These are phyloP conservation scores for Eubasilissa regina DNA, from an alignment of 1,140 invertebrate genomes.

Conservation along the genomic window DNA sequence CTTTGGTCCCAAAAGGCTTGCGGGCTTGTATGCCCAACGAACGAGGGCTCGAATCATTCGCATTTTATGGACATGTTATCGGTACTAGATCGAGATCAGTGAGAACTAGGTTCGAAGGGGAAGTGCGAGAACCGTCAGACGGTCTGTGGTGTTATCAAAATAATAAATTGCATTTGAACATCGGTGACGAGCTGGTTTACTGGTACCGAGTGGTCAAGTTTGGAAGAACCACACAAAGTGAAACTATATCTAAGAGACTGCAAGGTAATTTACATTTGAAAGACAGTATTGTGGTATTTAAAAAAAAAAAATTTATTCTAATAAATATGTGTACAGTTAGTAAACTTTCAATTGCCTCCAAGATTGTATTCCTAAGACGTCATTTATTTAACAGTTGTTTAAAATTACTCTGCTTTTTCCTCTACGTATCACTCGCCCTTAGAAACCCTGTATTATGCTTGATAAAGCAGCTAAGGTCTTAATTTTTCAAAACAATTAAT, in stretches of 20 bases:
- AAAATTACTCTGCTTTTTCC: too few relatives aligned
- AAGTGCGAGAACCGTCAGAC: neutral
- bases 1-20: constrained; percentile 2
- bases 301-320: too few relatives aligned
- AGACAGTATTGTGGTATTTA: neutral
- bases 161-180: neutral
- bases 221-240: neutral
- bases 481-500: too few relatives aligned
- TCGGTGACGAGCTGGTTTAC: neutral
- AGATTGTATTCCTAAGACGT: too few relatives aligned
- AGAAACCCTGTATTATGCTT: too few relatives aligned
- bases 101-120: neutral
- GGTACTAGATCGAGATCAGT: neutral
- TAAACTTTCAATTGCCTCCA: too few relatives aligned
- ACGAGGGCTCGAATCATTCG: neutral
- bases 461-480: too few relatives aligned
- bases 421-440: too few relatives aligned
- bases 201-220: neutral
- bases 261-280: neutral
- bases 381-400: too few relatives aligned
- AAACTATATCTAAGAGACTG: neutral
- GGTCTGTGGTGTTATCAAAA: constrained; percentile 50
- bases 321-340: too few relatives aligned
- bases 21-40: neutral
- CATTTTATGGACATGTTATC: constrained; percentile 4